These are phyloP conservation scores for Luperina testacea DNA, from an alignment of 2,888 invertebrate species.

Conservation along the genomic window DNA sequence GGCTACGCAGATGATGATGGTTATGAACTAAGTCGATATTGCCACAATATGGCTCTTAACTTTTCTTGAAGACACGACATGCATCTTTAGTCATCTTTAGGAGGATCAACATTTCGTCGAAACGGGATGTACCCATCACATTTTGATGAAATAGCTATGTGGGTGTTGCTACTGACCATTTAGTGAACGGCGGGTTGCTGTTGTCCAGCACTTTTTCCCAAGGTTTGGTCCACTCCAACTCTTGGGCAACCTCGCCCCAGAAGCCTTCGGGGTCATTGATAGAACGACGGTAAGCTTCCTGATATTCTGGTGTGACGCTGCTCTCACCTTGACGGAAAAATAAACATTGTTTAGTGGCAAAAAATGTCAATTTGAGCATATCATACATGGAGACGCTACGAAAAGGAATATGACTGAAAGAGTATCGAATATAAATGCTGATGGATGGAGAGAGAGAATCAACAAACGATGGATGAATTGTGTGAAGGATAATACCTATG, in stretches of 20 bases:
- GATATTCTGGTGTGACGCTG: slow-evolving; percentile 88
- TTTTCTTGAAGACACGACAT: neutral
- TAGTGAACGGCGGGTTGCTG: slow-evolving; percentile 95
- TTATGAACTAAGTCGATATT: neutral
- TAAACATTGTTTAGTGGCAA: neutral
- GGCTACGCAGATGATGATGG: neutral
- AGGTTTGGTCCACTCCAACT: slow-evolving; percentile 95
- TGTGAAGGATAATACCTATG: no score
- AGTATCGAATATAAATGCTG: neutral
- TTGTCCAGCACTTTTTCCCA: slow-evolving; percentile 96
- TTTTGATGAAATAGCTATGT: neutral
- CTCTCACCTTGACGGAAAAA: slow-evolving; percentile 74
- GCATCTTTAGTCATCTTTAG: neutral
- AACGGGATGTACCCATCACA: neutral
- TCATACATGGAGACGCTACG: neutral
- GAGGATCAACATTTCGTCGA: neutral
- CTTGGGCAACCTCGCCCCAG: slow-evolving; percentile 95
- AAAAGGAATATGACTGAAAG: neutral
- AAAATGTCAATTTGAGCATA: neutral
- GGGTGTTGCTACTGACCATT: slow-evolving; percentile 91
- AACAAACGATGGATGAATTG: neutral
- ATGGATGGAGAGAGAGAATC: neutral
- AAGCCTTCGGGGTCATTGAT: slow-evolving; percentile 95
- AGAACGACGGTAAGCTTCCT: slow-evolving; percentile 92
- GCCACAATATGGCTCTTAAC: neutral